A percentile compares a stretch with the other conserved stretches of the same genome.
Conservation (phyloP, 2,888 invertebrate species). For the Patella caerulea region DNA sequence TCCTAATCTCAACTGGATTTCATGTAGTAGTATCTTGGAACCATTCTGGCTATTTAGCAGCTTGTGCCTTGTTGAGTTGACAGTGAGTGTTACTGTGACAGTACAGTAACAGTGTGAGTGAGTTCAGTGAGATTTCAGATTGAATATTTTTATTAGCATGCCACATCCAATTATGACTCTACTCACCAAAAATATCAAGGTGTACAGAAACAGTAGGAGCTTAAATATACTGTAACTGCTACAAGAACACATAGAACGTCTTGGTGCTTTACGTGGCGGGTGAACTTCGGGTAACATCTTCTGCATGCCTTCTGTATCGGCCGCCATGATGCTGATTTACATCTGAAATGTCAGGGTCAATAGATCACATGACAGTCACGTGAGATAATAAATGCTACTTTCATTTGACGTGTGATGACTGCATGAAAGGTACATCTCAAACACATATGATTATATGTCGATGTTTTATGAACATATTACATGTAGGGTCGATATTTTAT, state of each 20-base stretch:
- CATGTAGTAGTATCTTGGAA: too few relatives aligned
- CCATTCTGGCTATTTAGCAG: too few relatives aligned
- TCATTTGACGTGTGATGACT: background rate
- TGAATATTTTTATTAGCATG: too few relatives aligned
- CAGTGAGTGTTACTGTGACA: too few relatives aligned
- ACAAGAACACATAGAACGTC: conserved; percentile 52
- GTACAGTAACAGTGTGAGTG: too few relatives aligned
- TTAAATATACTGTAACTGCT: conserved; percentile 57
- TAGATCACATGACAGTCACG: conserved; percentile 23
- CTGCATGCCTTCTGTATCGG: conserved; percentile 40
- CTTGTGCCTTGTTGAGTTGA: too few relatives aligned
- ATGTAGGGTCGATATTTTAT: too few relatives aligned
- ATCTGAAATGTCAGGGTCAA: background rate
- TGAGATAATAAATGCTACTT: background rate
- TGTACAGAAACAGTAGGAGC: conserved; percentile 52
- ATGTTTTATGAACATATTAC: too few relatives aligned
- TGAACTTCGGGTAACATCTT: conserved; percentile 42
- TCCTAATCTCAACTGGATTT: too few relatives aligned
- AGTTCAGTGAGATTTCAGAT: too few relatives aligned
- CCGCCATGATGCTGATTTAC: conserved; percentile 28
- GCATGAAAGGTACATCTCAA: too few relatives aligned
- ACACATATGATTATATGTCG: too few relatives aligned
- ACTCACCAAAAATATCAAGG: conserved; percentile 56
- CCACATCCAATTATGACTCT: background rate
- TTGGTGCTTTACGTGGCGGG: conserved; percentile 33